These are phyloP conservation scores for Apis dorsata DNA, from an alignment of 1,140 invertebrate species.

Conservation along the genomic window DNA sequence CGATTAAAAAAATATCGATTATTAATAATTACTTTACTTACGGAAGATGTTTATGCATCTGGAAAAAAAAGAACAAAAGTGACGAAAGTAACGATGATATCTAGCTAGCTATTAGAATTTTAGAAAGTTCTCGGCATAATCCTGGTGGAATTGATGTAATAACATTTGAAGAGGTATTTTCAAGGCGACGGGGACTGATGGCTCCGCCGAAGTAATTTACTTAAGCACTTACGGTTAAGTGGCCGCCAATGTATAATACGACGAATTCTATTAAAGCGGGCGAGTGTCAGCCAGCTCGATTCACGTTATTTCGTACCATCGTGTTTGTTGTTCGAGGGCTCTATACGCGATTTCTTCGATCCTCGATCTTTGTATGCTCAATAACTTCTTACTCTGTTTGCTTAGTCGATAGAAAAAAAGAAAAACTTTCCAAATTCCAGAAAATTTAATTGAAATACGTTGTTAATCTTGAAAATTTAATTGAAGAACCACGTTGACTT, in stretches of 20 bases:
- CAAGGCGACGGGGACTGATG: constrained; percentile 10
- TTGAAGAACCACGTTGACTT: no score
- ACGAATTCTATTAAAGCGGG: constrained; percentile 57
- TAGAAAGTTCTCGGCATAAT: constrained; percentile 22
- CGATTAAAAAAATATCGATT: no score
- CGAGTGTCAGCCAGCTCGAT: background rate
- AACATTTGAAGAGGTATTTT: constrained; percentile 50
- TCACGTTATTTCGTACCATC: constrained; percentile 27
- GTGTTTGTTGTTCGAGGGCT: background rate
- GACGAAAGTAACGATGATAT: no score
- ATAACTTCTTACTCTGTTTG: background rate
- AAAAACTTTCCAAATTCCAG: background rate
- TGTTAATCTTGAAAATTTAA: no score
- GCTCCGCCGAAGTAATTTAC: constrained; percentile 50
- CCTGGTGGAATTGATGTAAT: constrained; percentile 50
- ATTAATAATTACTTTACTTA: no score
- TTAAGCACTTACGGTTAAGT: constrained; percentile 64
- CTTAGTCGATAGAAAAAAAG: background rate
- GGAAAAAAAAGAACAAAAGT: no score
- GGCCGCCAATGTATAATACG: constrained; percentile 62
- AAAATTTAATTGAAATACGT: background rate
- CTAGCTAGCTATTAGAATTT: no score
- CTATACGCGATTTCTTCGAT: constrained; percentile 15
- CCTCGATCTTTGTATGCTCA: no score
- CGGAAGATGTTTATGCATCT: no score